Conservation (phyloP, 1,140 invertebrate species). For the Bombus confusus region DNA sequence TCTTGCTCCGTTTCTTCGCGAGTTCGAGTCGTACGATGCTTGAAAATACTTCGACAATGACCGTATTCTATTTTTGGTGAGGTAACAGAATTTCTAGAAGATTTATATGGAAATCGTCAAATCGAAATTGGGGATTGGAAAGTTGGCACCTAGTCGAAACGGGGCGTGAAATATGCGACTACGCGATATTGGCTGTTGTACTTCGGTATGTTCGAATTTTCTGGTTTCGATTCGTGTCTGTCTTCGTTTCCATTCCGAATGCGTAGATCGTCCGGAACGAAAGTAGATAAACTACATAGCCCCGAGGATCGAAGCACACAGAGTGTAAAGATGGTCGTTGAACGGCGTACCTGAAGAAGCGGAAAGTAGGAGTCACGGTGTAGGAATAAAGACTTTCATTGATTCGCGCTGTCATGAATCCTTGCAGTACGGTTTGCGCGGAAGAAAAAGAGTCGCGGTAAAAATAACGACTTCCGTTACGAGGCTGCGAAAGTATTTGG, state of each 20-base stretch:
- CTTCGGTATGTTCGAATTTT: background rate
- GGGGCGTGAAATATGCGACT: constrained; percentile 2
- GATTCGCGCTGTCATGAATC: constrained; percentile 40
- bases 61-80: background rate
- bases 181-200: background rate
- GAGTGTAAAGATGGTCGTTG: background rate
- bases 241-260: background rate
- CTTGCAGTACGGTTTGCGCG: constrained; percentile 41
- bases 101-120: background rate
- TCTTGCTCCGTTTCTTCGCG: background rate
- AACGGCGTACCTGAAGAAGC: background rate
- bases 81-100: background rate
- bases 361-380: background rate
- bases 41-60: background rate
- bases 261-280: background rate
- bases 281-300: too few relatives aligned
- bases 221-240: background rate
- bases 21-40: background rate
- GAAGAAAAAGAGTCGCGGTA: constrained; percentile 20
- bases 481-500: constrained; percentile 53
- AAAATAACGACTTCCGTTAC: constrained; percentile 64
- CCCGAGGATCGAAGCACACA: background rate
- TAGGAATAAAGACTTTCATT: constrained; percentile 20
- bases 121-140: background rate
- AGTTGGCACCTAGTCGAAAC: background rate